Evolutionary conservation across 2,113 vertebrate genomes (phyloP).

Genomic region (Bubo bubo): DNA sequence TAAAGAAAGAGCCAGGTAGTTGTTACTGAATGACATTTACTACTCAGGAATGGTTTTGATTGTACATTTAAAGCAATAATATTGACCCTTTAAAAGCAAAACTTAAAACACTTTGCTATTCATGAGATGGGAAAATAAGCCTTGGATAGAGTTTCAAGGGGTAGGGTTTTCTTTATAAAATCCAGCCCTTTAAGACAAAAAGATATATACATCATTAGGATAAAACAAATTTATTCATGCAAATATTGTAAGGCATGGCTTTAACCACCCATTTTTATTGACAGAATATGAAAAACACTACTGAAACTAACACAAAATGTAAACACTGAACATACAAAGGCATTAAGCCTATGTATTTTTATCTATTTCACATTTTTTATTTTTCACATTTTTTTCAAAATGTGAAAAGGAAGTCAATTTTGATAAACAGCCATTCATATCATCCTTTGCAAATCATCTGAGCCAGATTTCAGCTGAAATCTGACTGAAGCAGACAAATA

Average conservation of each 20-base stretch:
- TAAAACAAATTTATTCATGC: neutral
- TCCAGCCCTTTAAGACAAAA: neutral
- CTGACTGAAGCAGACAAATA: slow-evolving; percentile 3
- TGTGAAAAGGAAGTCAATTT: neutral
- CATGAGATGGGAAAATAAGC: neutral
- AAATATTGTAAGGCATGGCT: neutral
- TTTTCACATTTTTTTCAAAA: neutral
- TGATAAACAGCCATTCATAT: neutral
- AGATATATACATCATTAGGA: neutral
- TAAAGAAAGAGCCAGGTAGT: neutral
- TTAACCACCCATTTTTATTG: neutral
- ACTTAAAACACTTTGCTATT: neutral
- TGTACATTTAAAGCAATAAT: neutral
- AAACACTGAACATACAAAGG: neutral
- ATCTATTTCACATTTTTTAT: neutral
- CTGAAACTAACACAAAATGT: neutral
- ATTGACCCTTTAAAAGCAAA: neutral
- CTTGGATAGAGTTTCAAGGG: neutral
- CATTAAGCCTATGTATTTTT: neutral
- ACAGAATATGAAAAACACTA: neutral
- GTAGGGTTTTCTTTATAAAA: neutral
- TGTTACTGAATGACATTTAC: neutral
- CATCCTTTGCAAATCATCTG: neutral
- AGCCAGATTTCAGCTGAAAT: neutral
- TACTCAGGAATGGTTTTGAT: neutral